A percentile compares a stretch with the other conserved stretches of the same genome.
Conservation (phyloP, 1,140 invertebrate species). For the Mactra quadrangularis region DNA sequence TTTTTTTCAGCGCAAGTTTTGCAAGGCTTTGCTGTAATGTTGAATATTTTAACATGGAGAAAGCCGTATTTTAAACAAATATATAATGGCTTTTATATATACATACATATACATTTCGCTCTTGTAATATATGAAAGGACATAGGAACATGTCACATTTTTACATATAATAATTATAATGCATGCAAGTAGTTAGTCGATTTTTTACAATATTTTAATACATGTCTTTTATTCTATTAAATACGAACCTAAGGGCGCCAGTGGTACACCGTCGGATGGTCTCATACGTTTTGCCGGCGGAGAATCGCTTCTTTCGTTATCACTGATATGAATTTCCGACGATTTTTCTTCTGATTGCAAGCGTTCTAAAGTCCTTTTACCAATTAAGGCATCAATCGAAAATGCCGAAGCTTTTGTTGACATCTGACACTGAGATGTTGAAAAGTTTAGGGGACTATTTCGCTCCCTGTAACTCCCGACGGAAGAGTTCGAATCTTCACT, state of each 20-base stretch:
- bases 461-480: constrained; percentile 43
- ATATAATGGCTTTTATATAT: too few relatives aligned
- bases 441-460: constrained; percentile 50
- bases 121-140: too few relatives aligned
- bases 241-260: constrained; percentile 42
- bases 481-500: constrained; percentile 57
- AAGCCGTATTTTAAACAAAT: too few relatives aligned
- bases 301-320: constrained; percentile 38
- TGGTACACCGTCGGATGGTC: constrained; percentile 21
- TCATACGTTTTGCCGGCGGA: constrained; percentile 35
- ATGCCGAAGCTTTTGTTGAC: constrained; percentile 75
- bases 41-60: too few relatives aligned
- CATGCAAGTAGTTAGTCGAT: too few relatives aligned
- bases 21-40: too few relatives aligned
- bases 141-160: too few relatives aligned
- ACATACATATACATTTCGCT: too few relatives aligned
- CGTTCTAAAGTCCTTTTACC: constrained; percentile 61
- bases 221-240: too few relatives aligned
- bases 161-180: too few relatives aligned
- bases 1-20: too few relatives aligned
- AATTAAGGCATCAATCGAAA: constrained; percentile 78
- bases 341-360: constrained; percentile 19
- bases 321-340: constrained; percentile 26
- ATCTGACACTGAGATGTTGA: constrained; percentile 67
- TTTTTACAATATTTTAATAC: too few relatives aligned